phyloP scores from a whole-genome alignment of 2,113 vertebrate genomes.

The Meles meles region DNA sequence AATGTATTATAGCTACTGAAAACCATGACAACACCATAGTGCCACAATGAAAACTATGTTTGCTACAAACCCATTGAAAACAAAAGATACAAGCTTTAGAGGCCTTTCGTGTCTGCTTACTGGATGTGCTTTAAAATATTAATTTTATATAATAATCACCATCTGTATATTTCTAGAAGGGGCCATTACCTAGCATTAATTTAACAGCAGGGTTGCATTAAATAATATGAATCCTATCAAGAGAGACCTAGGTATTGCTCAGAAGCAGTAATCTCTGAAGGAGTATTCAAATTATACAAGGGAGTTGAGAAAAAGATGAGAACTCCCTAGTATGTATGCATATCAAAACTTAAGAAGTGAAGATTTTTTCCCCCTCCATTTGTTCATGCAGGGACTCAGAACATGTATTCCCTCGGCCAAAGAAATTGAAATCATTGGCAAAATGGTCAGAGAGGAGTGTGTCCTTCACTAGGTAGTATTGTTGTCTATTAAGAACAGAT shows the following conservation, averaged over 20 bases:
- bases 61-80: constrained; percentile 24
- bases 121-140: constrained; percentile 34
- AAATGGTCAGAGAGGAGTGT: not conserved
- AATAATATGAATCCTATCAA: not conserved
- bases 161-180: constrained; percentile 40
- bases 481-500: not conserved
- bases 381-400: not conserved
- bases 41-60: not conserved
- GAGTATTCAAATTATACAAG: not conserved
- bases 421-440: not conserved
- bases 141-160: not conserved
- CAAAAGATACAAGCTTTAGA: not conserved
- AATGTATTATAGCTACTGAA: not conserved
- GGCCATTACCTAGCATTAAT: constrained; percentile 21
- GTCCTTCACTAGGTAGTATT: not conserved
- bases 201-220: constrained; percentile 28
- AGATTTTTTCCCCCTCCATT: not conserved
- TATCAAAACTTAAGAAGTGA: not conserved
- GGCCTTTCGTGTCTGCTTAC: not conserved
- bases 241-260: constrained; percentile 33
- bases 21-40: not conserved
- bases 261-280: not conserved
- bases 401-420: not conserved
- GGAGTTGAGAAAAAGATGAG: not conserved
- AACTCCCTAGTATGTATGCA: not conserved